Conservation (phyloP, 2,113 vertebrate species). For the Bubo blakistoni region DNA sequence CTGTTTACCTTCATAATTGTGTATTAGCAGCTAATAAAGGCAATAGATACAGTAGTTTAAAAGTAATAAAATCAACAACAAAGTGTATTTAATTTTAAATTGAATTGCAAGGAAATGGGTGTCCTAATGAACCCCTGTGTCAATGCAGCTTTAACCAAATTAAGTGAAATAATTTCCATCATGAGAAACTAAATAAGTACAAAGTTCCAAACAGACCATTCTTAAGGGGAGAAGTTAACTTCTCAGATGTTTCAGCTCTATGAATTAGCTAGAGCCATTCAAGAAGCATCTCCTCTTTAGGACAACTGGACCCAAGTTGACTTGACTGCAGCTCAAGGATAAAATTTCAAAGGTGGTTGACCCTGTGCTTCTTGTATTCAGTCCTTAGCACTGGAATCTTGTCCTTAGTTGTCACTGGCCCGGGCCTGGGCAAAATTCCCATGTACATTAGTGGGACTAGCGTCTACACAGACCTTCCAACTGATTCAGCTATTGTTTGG, state of each 20-base stretch:
- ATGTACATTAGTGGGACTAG: background rate
- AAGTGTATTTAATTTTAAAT: conserved; percentile 85
- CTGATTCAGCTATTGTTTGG: background rate
- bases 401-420: background rate
- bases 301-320: background rate
- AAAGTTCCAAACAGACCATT: conserved; percentile 59
- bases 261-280: background rate
- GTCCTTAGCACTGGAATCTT: background rate
- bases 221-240: conserved; percentile 31
- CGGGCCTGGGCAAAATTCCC: background rate
- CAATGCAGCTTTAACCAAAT: conserved; percentile 71
- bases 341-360: background rate
- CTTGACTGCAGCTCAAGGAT: background rate
- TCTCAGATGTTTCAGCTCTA: conserved; percentile 15
- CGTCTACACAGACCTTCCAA: background rate
- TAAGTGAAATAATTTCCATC: conserved; percentile 74
- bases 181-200: conserved; percentile 67
- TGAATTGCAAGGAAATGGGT: conserved; percentile 77
- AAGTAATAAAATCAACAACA: conserved; percentile 80
- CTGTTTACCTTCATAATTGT: conserved; percentile 79
- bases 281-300: background rate
- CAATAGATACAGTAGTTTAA: conserved; percentile 82
- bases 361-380: background rate
- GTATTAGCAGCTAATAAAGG: conserved; percentile 75
- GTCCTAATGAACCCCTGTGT: conserved; percentile 76